Base-by-base conservation (phyloP, 2,113 vertebrate genomes). In the Cygnus buccinator region DNA sequence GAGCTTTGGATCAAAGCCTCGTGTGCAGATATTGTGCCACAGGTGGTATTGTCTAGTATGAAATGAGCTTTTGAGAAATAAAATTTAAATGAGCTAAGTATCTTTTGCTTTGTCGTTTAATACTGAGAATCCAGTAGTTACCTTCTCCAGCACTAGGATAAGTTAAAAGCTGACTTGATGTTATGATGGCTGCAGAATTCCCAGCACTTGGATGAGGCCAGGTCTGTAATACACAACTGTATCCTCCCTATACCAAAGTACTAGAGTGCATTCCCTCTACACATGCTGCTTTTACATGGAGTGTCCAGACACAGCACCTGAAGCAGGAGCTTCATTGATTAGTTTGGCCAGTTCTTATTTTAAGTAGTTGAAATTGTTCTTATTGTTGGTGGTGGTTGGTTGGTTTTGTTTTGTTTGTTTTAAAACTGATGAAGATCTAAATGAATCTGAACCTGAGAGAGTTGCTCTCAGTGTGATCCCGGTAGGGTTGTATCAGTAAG, bases 381-480 rank as follows among this genome's bases (percentile, higher is more conserved):
- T 44, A 22, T 1, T 50, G 22, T 3, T 50, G 22, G 11, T 50
- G 20, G 46, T 50, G 22, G 23, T 50, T 23, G 50, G 21, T 25
- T 50, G 6, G 50, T 39, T 62, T 37, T 50, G 50, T 54, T 54
- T 54, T 54, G 43, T 44, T 57, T 28, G 28, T 31, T 63, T 63
- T 63, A 28, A 26, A 63, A 11, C 4, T 90, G 35, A 11, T 5
- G 41, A 33, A 2, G 3, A 28, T 59, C 33, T 29, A 37, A 80
- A 18, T 58, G 10, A 29, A n/a, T 37, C 18, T 25, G 33, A 19
- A n/a, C 19, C n/a, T 9, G 5, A 25, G 19, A 48, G 28, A 55
- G 8, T 6, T 48, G 26, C 16, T 67, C 11, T 46, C 37, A 16
- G 33, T 44, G 23, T 0, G 0, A 1, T 41, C 16, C n/a, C 0